phyloP scores from a whole-genome alignment of 1,140 invertebrate genomes.

The Heliconius hermathena region DNA sequence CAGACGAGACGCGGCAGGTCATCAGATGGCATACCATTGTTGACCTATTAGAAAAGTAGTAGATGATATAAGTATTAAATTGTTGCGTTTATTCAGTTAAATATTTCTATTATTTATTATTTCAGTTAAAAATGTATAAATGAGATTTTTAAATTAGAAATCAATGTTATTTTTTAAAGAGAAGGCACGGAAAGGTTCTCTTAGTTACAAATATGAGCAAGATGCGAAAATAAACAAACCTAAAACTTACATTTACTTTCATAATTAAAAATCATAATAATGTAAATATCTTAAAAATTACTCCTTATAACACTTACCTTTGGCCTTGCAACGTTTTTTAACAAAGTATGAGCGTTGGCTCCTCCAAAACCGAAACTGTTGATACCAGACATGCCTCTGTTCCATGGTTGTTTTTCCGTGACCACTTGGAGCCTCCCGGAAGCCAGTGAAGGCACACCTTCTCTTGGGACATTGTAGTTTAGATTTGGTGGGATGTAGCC shows the following conservation, averaged over 20 bases:
- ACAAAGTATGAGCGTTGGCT: slow-evolving; percentile 89
- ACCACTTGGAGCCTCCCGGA: slow-evolving; percentile 88
- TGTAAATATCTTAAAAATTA: neutral
- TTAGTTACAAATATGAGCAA: too few species aligned
- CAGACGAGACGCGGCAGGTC: slow-evolving; percentile 82
- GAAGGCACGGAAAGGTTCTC: too few species aligned
- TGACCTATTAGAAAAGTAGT: slow-evolving; percentile 49
- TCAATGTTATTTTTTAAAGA: too few species aligned
- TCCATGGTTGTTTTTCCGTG: slow-evolving; percentile 84
- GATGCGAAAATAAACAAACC: too few species aligned
- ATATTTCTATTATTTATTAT: too few species aligned
- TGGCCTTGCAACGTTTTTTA: slow-evolving; percentile 83
- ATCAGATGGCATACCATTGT: slow-evolving; percentile 80
- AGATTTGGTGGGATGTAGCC: slow-evolving; percentile 90
- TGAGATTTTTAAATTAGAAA: too few species aligned
- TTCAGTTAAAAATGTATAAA: too few species aligned
- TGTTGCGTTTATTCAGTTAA: too few species aligned
- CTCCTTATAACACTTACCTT: slow-evolving; percentile 59
- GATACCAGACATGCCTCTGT: slow-evolving; percentile 85
- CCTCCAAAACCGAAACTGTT: slow-evolving; percentile 95
- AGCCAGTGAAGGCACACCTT: slow-evolving; percentile 87
- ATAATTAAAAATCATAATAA: too few species aligned
- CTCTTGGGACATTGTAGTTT: slow-evolving; percentile 88
- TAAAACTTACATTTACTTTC: too few species aligned
- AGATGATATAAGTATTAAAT: too few species aligned